Evolutionary conservation across 1,140 invertebrate species (phyloP), one percentile per base, ranked within the genome.

Genomic region (Eufriesea mexicana): DNA sequence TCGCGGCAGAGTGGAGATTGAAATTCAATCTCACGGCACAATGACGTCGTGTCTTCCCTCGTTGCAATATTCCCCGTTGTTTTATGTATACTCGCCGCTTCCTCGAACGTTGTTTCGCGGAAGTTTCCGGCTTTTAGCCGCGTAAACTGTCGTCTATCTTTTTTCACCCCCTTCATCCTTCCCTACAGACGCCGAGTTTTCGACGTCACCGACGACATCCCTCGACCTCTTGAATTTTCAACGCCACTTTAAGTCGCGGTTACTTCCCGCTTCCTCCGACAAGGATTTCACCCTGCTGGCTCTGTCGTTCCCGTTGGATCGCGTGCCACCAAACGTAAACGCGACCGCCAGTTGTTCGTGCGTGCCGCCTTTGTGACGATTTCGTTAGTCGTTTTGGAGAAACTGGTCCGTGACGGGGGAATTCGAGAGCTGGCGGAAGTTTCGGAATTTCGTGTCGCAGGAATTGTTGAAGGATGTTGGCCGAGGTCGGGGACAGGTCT

Each of bases 11-110:
- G 61, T 54, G 61, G 62, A 66, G 72, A 81, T 81, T 81, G 71
- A 81, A 81, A 81, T 81, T 74, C 70, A 74, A 81, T 81, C 59
- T 80, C 35, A 47, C 35, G 28, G n/a, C 70, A 54, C 70, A 64
- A 73, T 73, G 47, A 25, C 47, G 67, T 20, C 71, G 47, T 49
- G 66, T 42, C 23, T n/a, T 25, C 6, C 45, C 5, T 62, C 47
- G 45, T 25, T 59, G 59, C 70, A 35, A 81, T 81, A 80, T 80
- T 74, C 70, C 47, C 6, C 49, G 55, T 45, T 57, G 55, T 74
- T 59, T 42, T 47, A 74, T 45, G 55, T 47, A 35, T 71, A 71
- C 68, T 73, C 59, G 35, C 6, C 16, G 10, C 64, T 35, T 54
- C n/a, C 54, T 68, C 51, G 0, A 57, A 57, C 23, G 47, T 6